A percentile compares a stretch with the other conserved stretches of the same genome.
Conservation (phyloP, 2,797 vertebrate genomes). For the Melanogrammus aeglefinus region DNA sequence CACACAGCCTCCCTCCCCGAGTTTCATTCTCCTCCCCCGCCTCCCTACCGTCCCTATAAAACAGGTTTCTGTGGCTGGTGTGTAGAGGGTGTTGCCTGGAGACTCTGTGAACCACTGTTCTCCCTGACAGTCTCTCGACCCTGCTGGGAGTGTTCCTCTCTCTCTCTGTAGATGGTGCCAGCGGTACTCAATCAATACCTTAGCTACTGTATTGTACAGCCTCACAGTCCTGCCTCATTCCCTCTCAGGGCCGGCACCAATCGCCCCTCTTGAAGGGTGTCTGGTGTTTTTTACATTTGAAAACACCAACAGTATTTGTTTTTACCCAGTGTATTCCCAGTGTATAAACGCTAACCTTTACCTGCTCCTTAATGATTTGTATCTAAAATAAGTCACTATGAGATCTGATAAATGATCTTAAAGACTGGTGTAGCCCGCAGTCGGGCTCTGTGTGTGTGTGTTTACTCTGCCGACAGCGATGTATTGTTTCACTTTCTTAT, state of each 20-base stretch:
- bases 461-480: slow-evolving; percentile 13
- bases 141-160: background rate
- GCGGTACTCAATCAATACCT: background rate
- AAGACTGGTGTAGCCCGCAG: background rate
- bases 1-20: background rate
- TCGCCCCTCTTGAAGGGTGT: too few relatives aligned
- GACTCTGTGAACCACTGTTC: background rate
- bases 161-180: background rate
- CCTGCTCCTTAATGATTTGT: background rate
- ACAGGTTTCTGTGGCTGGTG: background rate
- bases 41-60: background rate
- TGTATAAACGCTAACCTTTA: background rate
- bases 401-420: too few relatives aligned
- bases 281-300: background rate
- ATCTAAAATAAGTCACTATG: too few relatives aligned
- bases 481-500: too few relatives aligned
- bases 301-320: too few relatives aligned
- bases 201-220: background rate
- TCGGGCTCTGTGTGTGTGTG: background rate
- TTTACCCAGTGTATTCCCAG: background rate
- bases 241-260: background rate
- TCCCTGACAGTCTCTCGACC: background rate
- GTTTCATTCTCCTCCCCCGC: background rate
- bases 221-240: too few relatives aligned
- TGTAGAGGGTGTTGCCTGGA: background rate